Base-by-base conservation (phyloP, 2,888 invertebrate species). In the Clepsis dumicolana region DNA sequence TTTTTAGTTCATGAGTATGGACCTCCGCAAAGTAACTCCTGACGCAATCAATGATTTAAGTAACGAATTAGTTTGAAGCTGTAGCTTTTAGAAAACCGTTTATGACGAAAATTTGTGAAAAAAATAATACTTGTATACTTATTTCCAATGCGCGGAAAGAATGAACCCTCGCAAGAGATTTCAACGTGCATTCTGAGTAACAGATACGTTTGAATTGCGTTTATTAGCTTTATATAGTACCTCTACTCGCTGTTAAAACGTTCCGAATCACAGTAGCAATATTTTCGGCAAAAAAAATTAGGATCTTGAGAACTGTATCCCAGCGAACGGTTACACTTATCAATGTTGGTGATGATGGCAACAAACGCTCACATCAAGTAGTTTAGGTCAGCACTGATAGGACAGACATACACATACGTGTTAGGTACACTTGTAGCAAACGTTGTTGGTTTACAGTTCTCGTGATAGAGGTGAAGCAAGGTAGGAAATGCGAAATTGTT, bases 181-280 rank as follows among this genome's bases (percentile, higher is more conserved):
- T 27, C 35, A 38, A 35, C 16, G 16, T 57, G 29, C 32, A 32
- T 57, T 56, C 57, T 25, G 25, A 48, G 25, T 44, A 18, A 50
- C 35, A 57, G 16, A 1, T n/a, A 27, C 16, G 18, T 48, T 25
- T 50, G 57, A 50, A 1, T 59, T 65, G 29, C 32, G 29, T 53
- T 60, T 53, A n/a, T 44, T 65, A 54, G 48, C 48, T 21, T 48
- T 14, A 21, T 41, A 60, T 52, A n/a, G 48, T 75, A 76, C 72
- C 62, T 73, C 76, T 80, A 76, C 16, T 83, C 79, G 78, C 82
- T 80, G 75, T 74, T 73, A 25, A 72, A 73, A 73, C 71, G 71
- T 78, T 82, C 80, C 77, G 78, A 80, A 79, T 71, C 82, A 80
- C 77, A 83, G 83, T 79, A 81, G 77, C 71, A 60, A 67, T 44